phyloP scores from a whole-genome alignment of 2,888 invertebrate species.

The Mesoligia furuncula region DNA sequence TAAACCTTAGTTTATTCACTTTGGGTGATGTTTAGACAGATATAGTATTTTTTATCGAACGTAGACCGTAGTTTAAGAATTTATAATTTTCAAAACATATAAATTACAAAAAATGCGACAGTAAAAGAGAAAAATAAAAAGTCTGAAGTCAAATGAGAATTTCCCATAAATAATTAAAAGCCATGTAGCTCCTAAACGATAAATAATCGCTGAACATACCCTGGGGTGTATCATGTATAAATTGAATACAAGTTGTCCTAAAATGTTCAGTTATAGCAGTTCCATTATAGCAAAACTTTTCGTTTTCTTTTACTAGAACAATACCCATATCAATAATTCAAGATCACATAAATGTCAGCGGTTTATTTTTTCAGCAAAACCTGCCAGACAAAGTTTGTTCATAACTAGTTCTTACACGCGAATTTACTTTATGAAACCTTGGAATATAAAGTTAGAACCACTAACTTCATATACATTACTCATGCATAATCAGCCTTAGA shows the following conservation, averaged over 20 bases:
- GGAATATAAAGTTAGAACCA: not conserved
- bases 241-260: not conserved
- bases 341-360: conserved; percentile 48
- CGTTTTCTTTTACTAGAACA: not conserved
- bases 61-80: not conserved
- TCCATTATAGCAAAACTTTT: conserved; percentile 1
- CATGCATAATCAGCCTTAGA: too few relatives aligned
- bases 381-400: conserved; percentile 34
- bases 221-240: not conserved
- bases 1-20: not conserved
- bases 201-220: not conserved
- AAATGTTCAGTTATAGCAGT: conserved; percentile 15
- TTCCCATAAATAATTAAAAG: not conserved
- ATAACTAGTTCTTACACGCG: conserved; percentile 55
- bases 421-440: conserved; percentile 19
- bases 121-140: not conserved
- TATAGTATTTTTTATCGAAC: not conserved
- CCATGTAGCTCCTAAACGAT: not conserved
- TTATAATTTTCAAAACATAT: not conserved
- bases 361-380: conserved; percentile 34
- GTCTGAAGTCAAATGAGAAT: not conserved
- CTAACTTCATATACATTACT: too few relatives aligned
- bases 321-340: conserved; percentile 38
- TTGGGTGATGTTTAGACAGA: too few relatives aligned
- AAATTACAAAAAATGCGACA: not conserved